phyloP scores from a whole-genome alignment of 2,888 invertebrate genomes.

The Xanthorhoe designata region DNA sequence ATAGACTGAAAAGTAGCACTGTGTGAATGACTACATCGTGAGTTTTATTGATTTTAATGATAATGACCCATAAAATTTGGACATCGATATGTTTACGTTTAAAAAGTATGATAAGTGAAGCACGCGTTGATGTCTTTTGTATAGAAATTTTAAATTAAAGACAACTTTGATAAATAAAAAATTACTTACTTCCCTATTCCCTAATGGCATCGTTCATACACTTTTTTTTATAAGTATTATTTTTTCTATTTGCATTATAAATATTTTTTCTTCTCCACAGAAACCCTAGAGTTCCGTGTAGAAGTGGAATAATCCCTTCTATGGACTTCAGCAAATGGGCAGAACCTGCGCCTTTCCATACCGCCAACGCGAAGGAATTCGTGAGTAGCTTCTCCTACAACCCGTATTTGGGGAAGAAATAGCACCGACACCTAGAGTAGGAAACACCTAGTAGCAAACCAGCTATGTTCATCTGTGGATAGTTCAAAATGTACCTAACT shows the following conservation, averaged over 20 bases:
- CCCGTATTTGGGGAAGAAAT: constrained; percentile 79
- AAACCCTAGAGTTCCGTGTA: constrained; percentile 96
- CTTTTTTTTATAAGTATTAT: no score
- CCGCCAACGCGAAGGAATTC: constrained; percentile 82
- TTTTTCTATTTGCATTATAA: no score
- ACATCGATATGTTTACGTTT: neutral
- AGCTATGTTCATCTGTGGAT: constrained; percentile 17
- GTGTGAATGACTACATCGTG: no score
- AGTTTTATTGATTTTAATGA: neutral
- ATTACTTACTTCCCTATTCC: no score
- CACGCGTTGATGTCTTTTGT: constrained; percentile 20
- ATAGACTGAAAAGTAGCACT: neutral
- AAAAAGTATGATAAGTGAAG: neutral
- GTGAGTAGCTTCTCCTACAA: constrained; percentile 88
- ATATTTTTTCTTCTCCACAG: constrained; percentile 74
- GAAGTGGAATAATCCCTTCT: constrained; percentile 93
- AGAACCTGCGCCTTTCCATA: constrained; percentile 85
- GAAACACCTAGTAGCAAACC: constrained; percentile 46
- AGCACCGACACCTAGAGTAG: constrained; percentile 59
- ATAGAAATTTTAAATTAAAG: neutral
- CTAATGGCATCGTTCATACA: no score
- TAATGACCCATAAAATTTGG: neutral
- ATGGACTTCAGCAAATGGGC: constrained; percentile 97
- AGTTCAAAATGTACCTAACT: neutral
- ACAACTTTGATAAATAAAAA: no score